phyloP scores from a whole-genome alignment of 2,888 invertebrate species.

The Drosophila affinis region DNA sequence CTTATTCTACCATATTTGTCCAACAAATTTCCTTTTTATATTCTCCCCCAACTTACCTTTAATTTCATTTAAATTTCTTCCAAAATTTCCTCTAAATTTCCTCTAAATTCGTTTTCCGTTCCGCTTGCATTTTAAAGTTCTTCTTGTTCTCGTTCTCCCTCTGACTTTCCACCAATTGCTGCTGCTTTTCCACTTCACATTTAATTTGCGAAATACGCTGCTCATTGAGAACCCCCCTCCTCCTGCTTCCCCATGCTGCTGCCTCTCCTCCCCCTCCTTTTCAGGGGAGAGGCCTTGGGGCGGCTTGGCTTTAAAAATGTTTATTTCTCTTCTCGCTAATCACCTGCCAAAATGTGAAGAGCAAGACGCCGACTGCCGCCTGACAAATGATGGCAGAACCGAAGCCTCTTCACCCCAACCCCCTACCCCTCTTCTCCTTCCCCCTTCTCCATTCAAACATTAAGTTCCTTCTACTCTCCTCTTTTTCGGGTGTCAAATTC shows the following conservation, averaged over 20 bases:
- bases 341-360: conserved; percentile 76
- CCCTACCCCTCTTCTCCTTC: neutral
- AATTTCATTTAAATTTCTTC: conserved; percentile 3
- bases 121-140: neutral
- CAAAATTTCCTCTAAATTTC: neutral
- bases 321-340: conserved; percentile 61
- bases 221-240: neutral
- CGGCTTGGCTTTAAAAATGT: conserved; percentile 32
- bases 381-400: conserved; percentile 71
- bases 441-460: neutral
- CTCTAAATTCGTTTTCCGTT: neutral
- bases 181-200: neutral
- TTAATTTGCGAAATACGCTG: conserved; percentile 24
- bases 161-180: neutral
- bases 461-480: neutral
- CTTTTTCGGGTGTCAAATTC: conserved; percentile 32
- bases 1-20: too few species aligned
- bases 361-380: conserved; percentile 36
- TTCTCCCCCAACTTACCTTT: neutral
- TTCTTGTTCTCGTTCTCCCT: neutral
- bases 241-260: neutral
- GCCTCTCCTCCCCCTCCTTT: neutral
- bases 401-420: conserved; percentile 1
- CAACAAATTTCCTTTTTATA: neutral
- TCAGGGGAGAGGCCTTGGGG: conserved; percentile 1